phyloP scores from a whole-genome alignment of 2,888 invertebrate species.

The Arge pagana region DNA sequence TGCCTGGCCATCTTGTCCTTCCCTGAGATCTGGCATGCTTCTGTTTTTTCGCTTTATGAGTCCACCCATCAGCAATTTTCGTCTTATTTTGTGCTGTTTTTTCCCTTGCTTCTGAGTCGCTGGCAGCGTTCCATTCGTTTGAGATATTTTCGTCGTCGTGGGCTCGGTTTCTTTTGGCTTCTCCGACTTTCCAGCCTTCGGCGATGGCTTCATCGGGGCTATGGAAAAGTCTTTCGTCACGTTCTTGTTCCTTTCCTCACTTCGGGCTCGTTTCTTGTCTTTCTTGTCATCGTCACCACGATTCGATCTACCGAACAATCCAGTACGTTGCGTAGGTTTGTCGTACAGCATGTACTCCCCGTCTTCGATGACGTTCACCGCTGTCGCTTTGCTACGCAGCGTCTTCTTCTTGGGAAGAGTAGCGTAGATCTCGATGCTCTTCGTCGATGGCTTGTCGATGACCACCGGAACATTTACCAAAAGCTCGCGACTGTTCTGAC shows the following conservation, averaged over 20 bases:
- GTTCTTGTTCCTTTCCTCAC: constrained; percentile 81
- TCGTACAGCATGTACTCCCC: constrained; percentile 71
- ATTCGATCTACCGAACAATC: constrained; percentile 70
- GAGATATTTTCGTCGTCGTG: constrained; percentile 9
- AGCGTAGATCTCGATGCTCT: constrained; percentile 88
- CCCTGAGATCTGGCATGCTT: constrained; percentile 90
- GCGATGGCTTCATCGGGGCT: constrained; percentile 58
- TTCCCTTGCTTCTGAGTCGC: constrained; percentile 75
- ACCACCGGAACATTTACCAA: constrained; percentile 49
- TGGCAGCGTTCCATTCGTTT: constrained; percentile 19
- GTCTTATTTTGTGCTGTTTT: constrained; percentile 87
- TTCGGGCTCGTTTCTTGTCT: constrained; percentile 76
- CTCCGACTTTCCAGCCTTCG: constrained; percentile 60
- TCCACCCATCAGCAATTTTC: constrained; percentile 88
- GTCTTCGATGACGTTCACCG: constrained; percentile 73
- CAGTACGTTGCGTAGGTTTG: constrained; percentile 72
- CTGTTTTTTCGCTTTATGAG: constrained; percentile 85
- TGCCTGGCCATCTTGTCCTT: constrained; percentile 69
- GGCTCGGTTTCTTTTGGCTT: constrained; percentile 62
- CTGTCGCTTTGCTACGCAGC: constrained; percentile 65
- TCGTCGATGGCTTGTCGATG: constrained; percentile 58
- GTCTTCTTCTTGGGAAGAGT: constrained; percentile 87
- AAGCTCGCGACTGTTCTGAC: constrained; percentile 68
- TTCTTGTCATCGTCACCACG: constrained; percentile 72
- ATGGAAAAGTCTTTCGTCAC: constrained; percentile 73